phyloP scores from a whole-genome alignment of 2,797 vertebrate species.

The Eulemur mongoz region DNA sequence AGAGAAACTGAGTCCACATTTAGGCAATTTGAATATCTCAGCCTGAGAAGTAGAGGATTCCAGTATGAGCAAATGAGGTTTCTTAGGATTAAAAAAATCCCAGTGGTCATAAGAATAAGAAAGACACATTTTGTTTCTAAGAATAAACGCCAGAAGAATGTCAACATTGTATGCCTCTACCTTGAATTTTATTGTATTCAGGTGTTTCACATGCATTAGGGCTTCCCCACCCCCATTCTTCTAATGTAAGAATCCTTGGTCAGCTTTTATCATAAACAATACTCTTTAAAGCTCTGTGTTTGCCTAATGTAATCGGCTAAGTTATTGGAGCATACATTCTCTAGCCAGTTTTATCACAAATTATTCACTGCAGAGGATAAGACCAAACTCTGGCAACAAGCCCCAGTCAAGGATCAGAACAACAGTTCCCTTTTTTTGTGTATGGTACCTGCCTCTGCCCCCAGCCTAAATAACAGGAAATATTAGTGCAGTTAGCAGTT shows the following conservation, averaged over 20 bases:
- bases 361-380: slow-evolving; percentile 59
- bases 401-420: slow-evolving; percentile 34
- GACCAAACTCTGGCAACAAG: slow-evolving; percentile 61
- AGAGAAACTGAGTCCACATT: background rate
- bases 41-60: background rate
- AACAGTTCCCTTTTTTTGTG: background rate
- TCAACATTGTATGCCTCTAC: background rate
- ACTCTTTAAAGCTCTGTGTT: slow-evolving; percentile 56
- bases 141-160: slow-evolving; percentile 49
- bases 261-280: slow-evolving; percentile 68
- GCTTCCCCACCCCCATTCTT: background rate
- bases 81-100: slow-evolving; percentile 10
- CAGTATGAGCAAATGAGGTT: background rate
- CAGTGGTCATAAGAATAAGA: background rate
- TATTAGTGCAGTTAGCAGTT: background rate
- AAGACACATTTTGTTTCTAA: slow-evolving; percentile 43
- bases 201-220: background rate
- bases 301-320: slow-evolving; percentile 51
- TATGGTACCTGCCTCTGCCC: slow-evolving; percentile 27
- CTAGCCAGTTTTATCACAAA: slow-evolving; percentile 72
- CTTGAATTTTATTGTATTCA: slow-evolving; percentile 18
- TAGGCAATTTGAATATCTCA: background rate
- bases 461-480: background rate
- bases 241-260: slow-evolving; percentile 51
- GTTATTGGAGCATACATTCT: slow-evolving; percentile 59